These are phyloP conservation scores for Trochalopteron elliotii DNA, from an alignment of 2,113 vertebrate species.

Conservation along the genomic window DNA sequence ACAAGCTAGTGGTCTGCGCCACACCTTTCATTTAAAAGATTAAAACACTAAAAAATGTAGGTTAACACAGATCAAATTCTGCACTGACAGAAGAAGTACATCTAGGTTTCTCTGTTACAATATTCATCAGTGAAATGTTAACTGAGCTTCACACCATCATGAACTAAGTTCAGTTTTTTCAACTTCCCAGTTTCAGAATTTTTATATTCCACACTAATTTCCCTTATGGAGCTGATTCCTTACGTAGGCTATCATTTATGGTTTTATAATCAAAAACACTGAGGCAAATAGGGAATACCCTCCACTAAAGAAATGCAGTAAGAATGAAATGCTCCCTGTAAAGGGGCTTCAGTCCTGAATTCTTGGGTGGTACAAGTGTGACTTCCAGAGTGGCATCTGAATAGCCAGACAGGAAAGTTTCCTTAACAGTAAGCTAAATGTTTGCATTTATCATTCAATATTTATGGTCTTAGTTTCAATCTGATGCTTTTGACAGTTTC, in stretches of 20 bases:
- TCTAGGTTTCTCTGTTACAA: background rate
- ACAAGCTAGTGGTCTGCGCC: background rate
- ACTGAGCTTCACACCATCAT: background rate
- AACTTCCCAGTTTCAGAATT: background rate
- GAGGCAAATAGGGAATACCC: background rate
- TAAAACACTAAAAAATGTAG: background rate
- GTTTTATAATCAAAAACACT: background rate
- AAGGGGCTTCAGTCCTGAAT: background rate
- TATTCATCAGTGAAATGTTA: background rate
- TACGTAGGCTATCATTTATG: background rate
- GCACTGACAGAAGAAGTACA: background rate
- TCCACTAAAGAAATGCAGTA: background rate
- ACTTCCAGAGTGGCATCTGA: background rate
- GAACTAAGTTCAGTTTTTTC: background rate
- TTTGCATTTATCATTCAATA: background rate
- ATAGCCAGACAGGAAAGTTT: background rate
- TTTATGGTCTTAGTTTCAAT: background rate
- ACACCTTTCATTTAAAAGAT: background rate
- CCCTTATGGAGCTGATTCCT: background rate
- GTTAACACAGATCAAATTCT: background rate
- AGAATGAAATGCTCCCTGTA: fast-evolving
- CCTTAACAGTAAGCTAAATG: background rate
- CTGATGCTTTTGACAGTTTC: background rate
- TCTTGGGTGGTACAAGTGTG: background rate
- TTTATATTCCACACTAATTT: background rate